Evolutionary conservation across 2,113 vertebrate species (phyloP), one percentile per base, ranked within the genome.

Genomic region (Thunnus maccoyii): DNA sequence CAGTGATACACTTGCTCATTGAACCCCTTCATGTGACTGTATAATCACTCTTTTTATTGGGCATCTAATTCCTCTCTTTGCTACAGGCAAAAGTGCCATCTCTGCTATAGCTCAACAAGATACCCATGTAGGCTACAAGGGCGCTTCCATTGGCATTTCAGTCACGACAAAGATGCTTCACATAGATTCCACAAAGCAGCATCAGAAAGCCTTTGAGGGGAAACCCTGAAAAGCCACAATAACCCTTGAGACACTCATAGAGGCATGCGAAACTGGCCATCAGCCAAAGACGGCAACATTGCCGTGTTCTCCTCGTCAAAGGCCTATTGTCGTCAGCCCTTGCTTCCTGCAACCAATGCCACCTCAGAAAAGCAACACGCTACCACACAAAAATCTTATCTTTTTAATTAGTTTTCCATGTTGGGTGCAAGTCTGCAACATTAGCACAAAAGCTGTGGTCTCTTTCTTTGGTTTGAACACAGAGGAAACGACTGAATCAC

Each of bases 241-340:
- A 92, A 84, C 88, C 91, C 86, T 90, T 69, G 89, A 90, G 87
- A 91, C 80, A 90, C 76, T 84, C 76, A 82, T 76, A 83, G 89
- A 94, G 94, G 83, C 82, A 93, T 88, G 87, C 74, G 75, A 91
- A 88, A 77, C 83, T 92, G 92, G 90, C 82, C 78, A 13, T 78
- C n/a, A 83, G 93, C 95, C 95, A 96, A 95, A 91, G 63, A 92
- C 92, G 92, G 95, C 93, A 89, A 94, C 94, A 95, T 91, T 86
- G 75, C 78, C 27, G 30, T 18, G 52, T 72, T 89, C 72, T 54
- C 20, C 72, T 69, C n/a, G 48, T 91, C 86, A 90, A 94, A 83
- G 81, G 80, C 30, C 74, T 65, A 77, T 91, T 93, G 90, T 91
- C 15, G 55, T 61, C 51, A 36, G 46, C 58, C 15, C 17, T 72